Conservation (phyloP, 2,113 vertebrate species). For the Upupa epops region DNA sequence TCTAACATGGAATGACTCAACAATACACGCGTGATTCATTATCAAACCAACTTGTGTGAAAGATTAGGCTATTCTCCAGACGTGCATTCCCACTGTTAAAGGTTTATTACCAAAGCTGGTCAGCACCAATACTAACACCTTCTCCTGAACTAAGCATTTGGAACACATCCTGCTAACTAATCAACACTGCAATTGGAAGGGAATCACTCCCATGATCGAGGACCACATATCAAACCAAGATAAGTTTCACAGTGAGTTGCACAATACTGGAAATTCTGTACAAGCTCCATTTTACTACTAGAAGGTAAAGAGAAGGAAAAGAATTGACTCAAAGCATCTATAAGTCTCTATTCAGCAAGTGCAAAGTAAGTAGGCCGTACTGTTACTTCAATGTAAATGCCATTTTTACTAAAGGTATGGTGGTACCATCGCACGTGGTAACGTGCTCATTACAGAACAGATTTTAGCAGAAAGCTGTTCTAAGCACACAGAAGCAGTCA, state of each 20-base stretch:
- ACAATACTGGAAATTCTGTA: neutral
- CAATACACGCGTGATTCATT: neutral
- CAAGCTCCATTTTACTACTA: neutral
- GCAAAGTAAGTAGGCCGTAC: neutral
- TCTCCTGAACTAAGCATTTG: neutral
- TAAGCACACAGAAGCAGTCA: conserved; percentile 3
- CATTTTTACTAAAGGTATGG: neutral
- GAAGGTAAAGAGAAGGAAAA: neutral
- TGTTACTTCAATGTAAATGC: neutral
- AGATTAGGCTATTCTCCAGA: conserved; percentile 33
- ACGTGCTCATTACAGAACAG: neutral
- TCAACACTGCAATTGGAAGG: neutral
- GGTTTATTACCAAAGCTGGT: neutral
- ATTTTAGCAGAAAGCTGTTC: conserved; percentile 2
- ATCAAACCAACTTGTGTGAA: conserved; percentile 18
- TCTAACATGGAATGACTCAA: conserved; percentile 18
- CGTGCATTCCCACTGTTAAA: neutral
- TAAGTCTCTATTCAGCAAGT: neutral
- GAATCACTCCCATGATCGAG: neutral
- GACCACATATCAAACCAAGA: neutral
- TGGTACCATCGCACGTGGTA: neutral
- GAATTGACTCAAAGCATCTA: neutral
- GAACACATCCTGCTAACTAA: neutral
- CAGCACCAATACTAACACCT: neutral
- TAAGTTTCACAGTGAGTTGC: neutral